These are phyloP conservation scores for Heterodera carotae DNA, from an alignment of 1,140 invertebrate genomes.

Conservation along the genomic window DNA sequence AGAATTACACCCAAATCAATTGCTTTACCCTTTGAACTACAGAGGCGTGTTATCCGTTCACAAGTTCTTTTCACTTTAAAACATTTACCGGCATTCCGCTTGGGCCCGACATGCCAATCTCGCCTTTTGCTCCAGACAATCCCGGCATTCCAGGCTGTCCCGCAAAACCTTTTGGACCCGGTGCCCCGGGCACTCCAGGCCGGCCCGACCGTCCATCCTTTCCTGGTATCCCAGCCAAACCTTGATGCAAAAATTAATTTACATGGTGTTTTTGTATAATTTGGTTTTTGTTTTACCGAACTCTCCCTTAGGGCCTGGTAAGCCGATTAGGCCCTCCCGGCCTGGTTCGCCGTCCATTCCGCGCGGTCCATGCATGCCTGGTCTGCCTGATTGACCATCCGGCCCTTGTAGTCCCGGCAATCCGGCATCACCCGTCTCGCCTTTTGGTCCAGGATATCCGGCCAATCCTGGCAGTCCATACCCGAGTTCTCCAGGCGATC, in stretches of 20 bases:
- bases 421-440: constrained; percentile 39
- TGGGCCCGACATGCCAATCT: constrained; percentile 31
- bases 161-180: constrained; percentile 20
- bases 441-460: constrained; percentile 50
- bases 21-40: too few species aligned
- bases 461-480: constrained; percentile 67
- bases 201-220: constrained; percentile 35
- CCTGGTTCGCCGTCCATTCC: constrained; percentile 46
- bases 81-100: constrained; percentile 30
- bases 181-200: constrained; percentile 36
- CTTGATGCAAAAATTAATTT: constrained; percentile 18
- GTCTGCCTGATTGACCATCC: constrained; percentile 40
- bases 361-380: constrained; percentile 32
- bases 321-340: constrained; percentile 45
- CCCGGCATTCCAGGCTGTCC: constrained; percentile 39
- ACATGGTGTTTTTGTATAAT: too few species aligned
- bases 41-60: too few species aligned
- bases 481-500: constrained; percentile 35
- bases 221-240: constrained; percentile 48
- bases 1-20: too few species aligned
- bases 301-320: constrained; percentile 51
- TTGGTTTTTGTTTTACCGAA: constrained; percentile 32
- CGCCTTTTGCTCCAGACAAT: constrained; percentile 33
- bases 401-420: constrained; percentile 35
- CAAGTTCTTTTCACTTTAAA: neutral